Evolutionary conservation across 2,113 vertebrate genomes (phyloP).

Genomic region (Porphyrio hochstetteri): DNA sequence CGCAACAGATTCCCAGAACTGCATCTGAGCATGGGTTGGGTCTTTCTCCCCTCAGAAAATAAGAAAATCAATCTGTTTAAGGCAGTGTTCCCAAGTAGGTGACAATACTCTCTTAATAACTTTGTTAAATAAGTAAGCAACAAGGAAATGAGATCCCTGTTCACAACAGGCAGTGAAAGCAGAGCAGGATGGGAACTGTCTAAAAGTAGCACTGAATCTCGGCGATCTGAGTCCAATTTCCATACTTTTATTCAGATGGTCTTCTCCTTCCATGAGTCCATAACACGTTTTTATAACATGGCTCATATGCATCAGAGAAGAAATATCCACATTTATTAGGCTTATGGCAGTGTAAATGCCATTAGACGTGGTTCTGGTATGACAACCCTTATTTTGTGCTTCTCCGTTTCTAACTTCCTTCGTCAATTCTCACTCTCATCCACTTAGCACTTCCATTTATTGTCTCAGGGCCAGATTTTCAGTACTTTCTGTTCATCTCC

Average conservation of each 20-base stretch:
- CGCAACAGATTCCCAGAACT: background rate
- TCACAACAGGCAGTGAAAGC: background rate
- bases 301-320: background rate
- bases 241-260: background rate
- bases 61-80: background rate
- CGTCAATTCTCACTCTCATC: background rate
- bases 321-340: background rate
- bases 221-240: background rate
- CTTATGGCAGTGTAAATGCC: background rate
- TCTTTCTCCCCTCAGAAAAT: background rate
- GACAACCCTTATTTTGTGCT: slow-evolving; percentile 2
- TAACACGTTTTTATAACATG: background rate
- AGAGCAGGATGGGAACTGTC: background rate
- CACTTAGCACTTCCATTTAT: slow-evolving; percentile 36
- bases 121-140: background rate
- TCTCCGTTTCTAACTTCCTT: slow-evolving; percentile 16
- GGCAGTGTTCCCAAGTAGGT: background rate
- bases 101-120: background rate
- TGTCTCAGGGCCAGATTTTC: slow-evolving; percentile 39
- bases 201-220: background rate
- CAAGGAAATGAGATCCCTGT: background rate
- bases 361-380: background rate
- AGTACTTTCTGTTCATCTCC: slow-evolving; percentile 28
- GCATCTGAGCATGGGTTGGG: background rate
- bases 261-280: background rate